A percentile compares a stretch with the other conserved stretches of the same genome.
phyloP scores from a whole-genome alignment of 1,140 invertebrate species.

The Drosophila carrolli region DNA sequence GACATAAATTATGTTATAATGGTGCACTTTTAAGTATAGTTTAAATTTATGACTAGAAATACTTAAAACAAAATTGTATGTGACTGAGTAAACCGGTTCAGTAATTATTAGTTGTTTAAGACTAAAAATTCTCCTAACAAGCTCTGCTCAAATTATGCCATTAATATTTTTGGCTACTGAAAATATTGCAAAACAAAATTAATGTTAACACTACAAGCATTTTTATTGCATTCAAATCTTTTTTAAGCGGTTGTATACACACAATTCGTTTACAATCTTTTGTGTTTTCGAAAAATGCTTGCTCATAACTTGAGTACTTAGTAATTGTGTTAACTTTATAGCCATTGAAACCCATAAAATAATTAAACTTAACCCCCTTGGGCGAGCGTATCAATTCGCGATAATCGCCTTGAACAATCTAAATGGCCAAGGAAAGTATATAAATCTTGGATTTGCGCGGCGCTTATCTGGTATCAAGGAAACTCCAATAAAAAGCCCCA shows the following conservation, averaged over 20 bases:
- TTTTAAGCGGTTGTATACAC: no score
- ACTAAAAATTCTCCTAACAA: neutral
- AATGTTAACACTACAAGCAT: no score
- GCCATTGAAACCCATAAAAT: slow-evolving; percentile 12
- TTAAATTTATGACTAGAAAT: neutral
- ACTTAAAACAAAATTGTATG: no score
- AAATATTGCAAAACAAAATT: neutral
- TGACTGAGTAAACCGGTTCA: neutral
- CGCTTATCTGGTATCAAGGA: slow-evolving; percentile 10
- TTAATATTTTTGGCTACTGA: neutral
- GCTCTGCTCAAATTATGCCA: neutral
- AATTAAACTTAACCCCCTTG: slow-evolving; percentile 29
- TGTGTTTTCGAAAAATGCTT: no score
- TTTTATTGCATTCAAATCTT: no score
- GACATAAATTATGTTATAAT: neutral
- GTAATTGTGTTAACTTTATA: slow-evolving; percentile 13
- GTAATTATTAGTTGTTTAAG: neutral
- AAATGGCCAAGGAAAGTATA: slow-evolving; percentile 18
- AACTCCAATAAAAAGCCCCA: slow-evolving; percentile 28
- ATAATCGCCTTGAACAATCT: slow-evolving; percentile 24
- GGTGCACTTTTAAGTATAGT: neutral
- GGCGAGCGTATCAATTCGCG: neutral
- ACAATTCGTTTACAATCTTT: no score
- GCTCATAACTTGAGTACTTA: neutral
- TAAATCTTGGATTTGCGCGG: slow-evolving; percentile 58